A percentile compares a stretch with the other conserved stretches of the same genome.
These are phyloP conservation scores for Gonocerus acuteangulatus DNA, from an alignment of 2,888 invertebrate species.

Conservation along the genomic window DNA sequence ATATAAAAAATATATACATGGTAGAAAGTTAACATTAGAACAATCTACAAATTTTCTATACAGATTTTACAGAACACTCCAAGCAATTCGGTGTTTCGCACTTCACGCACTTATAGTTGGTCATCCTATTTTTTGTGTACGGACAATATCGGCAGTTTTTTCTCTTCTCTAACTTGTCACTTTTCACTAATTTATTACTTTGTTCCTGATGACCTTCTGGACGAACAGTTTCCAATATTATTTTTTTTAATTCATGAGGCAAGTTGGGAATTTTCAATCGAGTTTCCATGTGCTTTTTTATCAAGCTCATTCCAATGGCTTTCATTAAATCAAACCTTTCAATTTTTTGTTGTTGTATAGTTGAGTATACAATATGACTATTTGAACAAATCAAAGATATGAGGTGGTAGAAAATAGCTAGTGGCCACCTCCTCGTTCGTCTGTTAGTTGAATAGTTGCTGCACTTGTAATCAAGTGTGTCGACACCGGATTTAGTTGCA, in stretches of 20 bases:
- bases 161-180: slow-evolving; percentile 24
- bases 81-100: slow-evolving; percentile 12
- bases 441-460: slow-evolving; percentile 30
- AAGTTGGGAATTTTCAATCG: slow-evolving; percentile 21
- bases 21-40: no score
- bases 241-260: slow-evolving; percentile 24
- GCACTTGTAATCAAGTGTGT: slow-evolving; percentile 32
- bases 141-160: slow-evolving; percentile 19
- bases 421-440: slow-evolving; percentile 31
- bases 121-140: slow-evolving; percentile 14
- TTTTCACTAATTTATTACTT: slow-evolving; percentile 15
- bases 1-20: no score
- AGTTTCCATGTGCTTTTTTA: slow-evolving; percentile 10
- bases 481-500: slow-evolving; percentile 32
- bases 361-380: slow-evolving; percentile 3
- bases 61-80: slow-evolving; percentile 1
- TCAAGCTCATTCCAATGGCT: slow-evolving; percentile 7
- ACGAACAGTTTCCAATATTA: not conserved
- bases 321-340: slow-evolving; percentile 26
- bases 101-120: slow-evolving; percentile 17
- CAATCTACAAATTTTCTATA: no score
- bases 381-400: slow-evolving; percentile 27
- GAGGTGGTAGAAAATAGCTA: slow-evolving; percentile 30
- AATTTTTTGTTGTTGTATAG: not conserved
- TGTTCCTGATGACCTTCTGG: slow-evolving; percentile 1